A percentile compares a stretch with the other conserved stretches of the same genome.
Conservation (phyloP, 2,888 invertebrate genomes). For the Matsumyia berberina region DNA sequence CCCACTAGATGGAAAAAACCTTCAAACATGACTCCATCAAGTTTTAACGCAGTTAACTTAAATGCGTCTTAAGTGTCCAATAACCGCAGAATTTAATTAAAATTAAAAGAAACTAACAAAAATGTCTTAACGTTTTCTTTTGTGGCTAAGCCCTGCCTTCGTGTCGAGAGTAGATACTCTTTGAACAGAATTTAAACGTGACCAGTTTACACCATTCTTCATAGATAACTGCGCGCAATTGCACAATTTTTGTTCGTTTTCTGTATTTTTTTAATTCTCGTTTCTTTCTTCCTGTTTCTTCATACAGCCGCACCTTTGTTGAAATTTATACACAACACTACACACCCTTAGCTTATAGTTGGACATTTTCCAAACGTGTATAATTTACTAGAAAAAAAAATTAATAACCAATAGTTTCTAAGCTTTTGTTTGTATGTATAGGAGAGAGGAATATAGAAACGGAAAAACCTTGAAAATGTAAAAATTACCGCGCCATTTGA, state of each 20-base stretch:
- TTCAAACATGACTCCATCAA: not conserved
- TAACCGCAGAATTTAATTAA: conserved; percentile 39
- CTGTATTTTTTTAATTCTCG: no score
- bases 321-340: conserved; percentile 49
- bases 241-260: conserved; percentile 57
- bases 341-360: conserved; percentile 15
- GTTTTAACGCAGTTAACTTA: not conserved
- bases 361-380: conserved; percentile 33
- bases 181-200: conserved; percentile 51
- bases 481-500: conserved; percentile 67
- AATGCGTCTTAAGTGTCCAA: not conserved
- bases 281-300: conserved; percentile 15
- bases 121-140: not conserved
- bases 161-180: conserved; percentile 31
- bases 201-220: conserved; percentile 25
- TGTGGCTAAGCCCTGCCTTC: conserved; percentile 9
- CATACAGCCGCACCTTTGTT: conserved; percentile 72
- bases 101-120: conserved; percentile 4
- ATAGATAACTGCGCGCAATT: conserved; percentile 51
- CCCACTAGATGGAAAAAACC: not conserved
- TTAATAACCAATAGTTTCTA: conserved; percentile 61
- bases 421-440: conserved; percentile 31
- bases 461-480: conserved; percentile 70
- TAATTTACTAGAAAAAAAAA: conserved; percentile 40
- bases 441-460: conserved; percentile 21